Evolutionary conservation across 1,140 invertebrate genomes (phyloP).

Genomic region (Tachypleus tridentatus): DNA sequence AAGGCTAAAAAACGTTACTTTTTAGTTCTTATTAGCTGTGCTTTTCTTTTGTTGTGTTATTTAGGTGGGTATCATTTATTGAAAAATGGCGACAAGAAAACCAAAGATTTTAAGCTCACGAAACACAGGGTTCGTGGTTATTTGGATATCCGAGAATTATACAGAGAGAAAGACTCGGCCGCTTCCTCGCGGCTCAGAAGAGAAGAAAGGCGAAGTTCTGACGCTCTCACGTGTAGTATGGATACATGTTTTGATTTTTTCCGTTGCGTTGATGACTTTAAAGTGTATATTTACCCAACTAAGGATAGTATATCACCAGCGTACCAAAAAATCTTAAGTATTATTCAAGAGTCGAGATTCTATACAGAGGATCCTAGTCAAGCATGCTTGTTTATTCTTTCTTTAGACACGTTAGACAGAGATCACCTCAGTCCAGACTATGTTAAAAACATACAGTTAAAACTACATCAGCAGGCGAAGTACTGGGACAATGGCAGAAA

Average conservation of each 20-base stretch:
- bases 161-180: conserved; percentile 28
- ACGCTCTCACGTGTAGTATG: conserved; percentile 57
- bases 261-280: conserved; percentile 64
- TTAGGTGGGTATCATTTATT: conserved; percentile 63
- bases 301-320: conserved; percentile 38
- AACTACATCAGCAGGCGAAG: conserved; percentile 39
- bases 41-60: conserved; percentile 69
- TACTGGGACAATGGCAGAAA: conserved; percentile 93
- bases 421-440: conserved; percentile 84
- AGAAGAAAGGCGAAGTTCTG: conserved; percentile 11
- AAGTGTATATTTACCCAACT: conserved; percentile 63
- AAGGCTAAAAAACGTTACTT: conserved; percentile 87
- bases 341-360: conserved; percentile 79
- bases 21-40: conserved; percentile 61
- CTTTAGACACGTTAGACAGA: conserved; percentile 90
- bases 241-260: conserved; percentile 89
- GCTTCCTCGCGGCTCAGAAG: conserved; percentile 19
- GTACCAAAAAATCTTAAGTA: conserved; percentile 87
- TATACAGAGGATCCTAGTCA: conserved; percentile 71
- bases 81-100: conserved; percentile 31
- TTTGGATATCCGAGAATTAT: conserved; percentile 21
- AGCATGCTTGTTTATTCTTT: conserved; percentile 90
- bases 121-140: conserved; percentile 18
- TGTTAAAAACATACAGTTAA: conserved; percentile 70
- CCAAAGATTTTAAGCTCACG: conserved; percentile 12